Evolutionary conservation across 2,888 invertebrate species (phyloP).

Genomic region (Tromatobia lineatoria): DNA sequence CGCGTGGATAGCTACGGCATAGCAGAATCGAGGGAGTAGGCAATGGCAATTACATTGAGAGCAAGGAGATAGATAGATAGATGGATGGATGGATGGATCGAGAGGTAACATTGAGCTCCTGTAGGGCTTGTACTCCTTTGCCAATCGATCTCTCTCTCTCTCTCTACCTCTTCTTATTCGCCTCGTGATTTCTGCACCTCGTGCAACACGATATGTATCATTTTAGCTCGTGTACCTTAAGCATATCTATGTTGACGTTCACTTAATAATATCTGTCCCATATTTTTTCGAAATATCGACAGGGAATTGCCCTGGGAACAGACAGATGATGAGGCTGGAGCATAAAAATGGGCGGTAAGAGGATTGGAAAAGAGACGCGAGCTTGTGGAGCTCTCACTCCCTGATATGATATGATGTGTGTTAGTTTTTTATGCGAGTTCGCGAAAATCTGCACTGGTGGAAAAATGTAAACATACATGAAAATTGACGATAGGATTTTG

Average conservation of each 20-base stretch:
- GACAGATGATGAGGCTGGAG: conserved; percentile 38
- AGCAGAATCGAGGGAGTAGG: conserved; percentile 71
- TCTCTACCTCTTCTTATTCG: conserved; percentile 47
- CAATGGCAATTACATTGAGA: conserved; percentile 80
- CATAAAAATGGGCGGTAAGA: conserved; percentile 15
- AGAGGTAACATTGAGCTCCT: conserved; percentile 28
- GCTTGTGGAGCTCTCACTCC: background rate
- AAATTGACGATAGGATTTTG: background rate
- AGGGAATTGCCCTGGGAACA: conserved; percentile 46
- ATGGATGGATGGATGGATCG: conserved; percentile 6
- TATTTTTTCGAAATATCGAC: conserved; percentile 59
- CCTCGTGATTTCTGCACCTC: conserved; percentile 37
- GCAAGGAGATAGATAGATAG: conserved; percentile 78
- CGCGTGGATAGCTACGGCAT: background rate
- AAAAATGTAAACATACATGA: conserved; percentile 15
- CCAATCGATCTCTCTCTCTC: conserved; percentile 21
- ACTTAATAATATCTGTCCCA: conserved; percentile 54
- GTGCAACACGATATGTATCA: conserved; percentile 20
- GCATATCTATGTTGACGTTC: conserved; percentile 9
- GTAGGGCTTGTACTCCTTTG: conserved; percentile 4
- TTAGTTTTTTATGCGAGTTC: background rate
- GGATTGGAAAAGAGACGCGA: conserved; percentile 11
- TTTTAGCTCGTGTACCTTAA: background rate
- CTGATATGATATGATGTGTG: background rate
- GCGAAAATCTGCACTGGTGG: background rate